phyloP scores from a whole-genome alignment of 2,888 invertebrate species.

The Flexamia atlantica region DNA sequence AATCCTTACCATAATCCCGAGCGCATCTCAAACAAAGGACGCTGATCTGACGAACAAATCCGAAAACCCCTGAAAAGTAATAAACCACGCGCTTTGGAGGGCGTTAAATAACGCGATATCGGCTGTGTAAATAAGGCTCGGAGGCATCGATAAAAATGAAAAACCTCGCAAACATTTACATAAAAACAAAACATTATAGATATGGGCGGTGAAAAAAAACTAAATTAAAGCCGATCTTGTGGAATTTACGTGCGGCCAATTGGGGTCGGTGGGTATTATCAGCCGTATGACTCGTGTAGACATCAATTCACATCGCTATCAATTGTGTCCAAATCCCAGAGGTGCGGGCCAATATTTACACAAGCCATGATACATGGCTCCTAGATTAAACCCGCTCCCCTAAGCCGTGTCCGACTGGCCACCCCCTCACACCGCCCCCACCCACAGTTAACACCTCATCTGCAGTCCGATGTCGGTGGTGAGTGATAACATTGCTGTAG shows the following conservation, averaged over 20 bases:
- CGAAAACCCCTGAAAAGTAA: neutral
- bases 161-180: constrained; percentile 60
- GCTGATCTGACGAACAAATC: neutral
- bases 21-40: neutral
- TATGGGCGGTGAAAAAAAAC: constrained; percentile 52
- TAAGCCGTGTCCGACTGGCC: constrained; percentile 33
- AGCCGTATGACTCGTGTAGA: constrained; percentile 49
- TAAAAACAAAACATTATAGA: constrained; percentile 62
- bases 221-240: constrained; percentile 63
- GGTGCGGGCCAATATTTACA: constrained; percentile 62
- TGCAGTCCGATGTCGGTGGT: neutral
- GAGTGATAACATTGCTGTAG: constrained; percentile 29
- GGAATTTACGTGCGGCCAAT: constrained; percentile 50
- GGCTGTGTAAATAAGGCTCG: constrained; percentile 56
- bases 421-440: constrained; percentile 1
- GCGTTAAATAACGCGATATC: constrained; percentile 58
- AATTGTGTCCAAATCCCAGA: constrained; percentile 61
- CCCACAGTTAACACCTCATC: constrained; percentile 38
- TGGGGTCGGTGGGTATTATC: constrained; percentile 57
- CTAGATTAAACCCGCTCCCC: constrained; percentile 53
- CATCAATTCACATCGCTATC: constrained; percentile 52
- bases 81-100: constrained; percentile 8
- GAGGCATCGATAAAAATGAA: constrained; percentile 53
- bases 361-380: constrained; percentile 58
- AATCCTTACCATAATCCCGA: neutral